Base-by-base conservation (phyloP, 2,888 invertebrate species). In the Lampropteryx suffumata region DNA sequence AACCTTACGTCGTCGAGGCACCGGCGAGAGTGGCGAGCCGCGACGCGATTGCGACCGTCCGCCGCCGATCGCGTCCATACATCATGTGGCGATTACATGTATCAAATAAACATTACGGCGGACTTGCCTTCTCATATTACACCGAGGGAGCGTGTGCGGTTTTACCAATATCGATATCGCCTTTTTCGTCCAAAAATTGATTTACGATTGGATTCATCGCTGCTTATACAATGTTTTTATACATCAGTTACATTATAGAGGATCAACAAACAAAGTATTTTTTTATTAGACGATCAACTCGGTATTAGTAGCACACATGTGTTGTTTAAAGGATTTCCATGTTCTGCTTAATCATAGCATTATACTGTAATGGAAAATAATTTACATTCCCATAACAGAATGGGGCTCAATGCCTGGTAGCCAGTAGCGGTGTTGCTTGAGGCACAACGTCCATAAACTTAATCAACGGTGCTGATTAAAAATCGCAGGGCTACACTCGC, bases 81-180 rank as follows among this genome's bases (percentile, higher is more conserved):
- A 87, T 88, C 87, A 88, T 81, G 81, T 74, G 75, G 73, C 80
- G 83, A 87, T 87, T 86, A 85, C 84, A 81, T 77, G 84, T 84
- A 88, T 88, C 85, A 87, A 88, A 88, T 85, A 86, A 82, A 84
- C 84, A 86, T 87, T 87, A 85, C 76, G 71, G 65, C 65, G 73
- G 75, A 79, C 76, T 75, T 70, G 75, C 74, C 76, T 68, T 79
- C 75, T 73, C 79, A 76, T 76, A 76, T 78, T 73, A 78, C 75
- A 69, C 60, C 58, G 53, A 66, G 70, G 72, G 67, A 73, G 70
- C 76, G 71, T 69, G 68, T 73, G 76, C 66, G 76, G 70, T 66
- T 75, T 70, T 59, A 61, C 70, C 76, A 79, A 82, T 82, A 82
- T 72, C 71, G 73, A 75, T 77, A 79, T 76, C 76, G 73, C 70